A percentile compares a stretch with the other conserved stretches of the same genome.
These are phyloP conservation scores for Oophaga sylvatica DNA, from an alignment of 2,797 vertebrate species.

Conservation along the genomic window DNA sequence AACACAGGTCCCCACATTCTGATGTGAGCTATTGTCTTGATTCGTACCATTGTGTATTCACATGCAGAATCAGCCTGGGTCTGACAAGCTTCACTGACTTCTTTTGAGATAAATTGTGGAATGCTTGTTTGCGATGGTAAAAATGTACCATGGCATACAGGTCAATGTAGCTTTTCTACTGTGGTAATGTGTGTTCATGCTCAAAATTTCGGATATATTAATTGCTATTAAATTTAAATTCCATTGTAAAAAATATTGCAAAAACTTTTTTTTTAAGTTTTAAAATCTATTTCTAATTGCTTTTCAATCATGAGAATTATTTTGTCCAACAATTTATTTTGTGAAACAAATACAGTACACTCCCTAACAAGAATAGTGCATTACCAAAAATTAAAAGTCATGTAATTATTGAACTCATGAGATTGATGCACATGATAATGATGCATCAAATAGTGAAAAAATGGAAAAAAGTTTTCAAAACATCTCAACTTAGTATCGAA, in stretches of 20 bases:
- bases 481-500: no score
- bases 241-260: background rate
- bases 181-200: background rate
- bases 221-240: background rate
- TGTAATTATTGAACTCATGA: no score
- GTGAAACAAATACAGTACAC: no score
- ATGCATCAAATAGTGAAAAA: no score
- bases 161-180: slow-evolving; percentile 7
- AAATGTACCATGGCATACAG: slow-evolving; percentile 29
- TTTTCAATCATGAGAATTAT: background rate
- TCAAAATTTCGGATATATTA: slow-evolving; percentile 14
- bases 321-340: no score
- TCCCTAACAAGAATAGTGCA: no score
- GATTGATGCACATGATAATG: no score
- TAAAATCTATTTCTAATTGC: background rate
- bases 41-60: slow-evolving; percentile 45
- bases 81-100: slow-evolving; percentile 48
- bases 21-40: slow-evolving; percentile 54
- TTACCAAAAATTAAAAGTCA: no score
- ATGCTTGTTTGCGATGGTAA: slow-evolving; percentile 34
- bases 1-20: slow-evolving; percentile 45
- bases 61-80: slow-evolving; percentile 40
- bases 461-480: no score
- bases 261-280: background rate
- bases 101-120: slow-evolving; percentile 33